Base-by-base conservation (phyloP, 2,113 vertebrate species). In the Gymnocephalus cernua region DNA sequence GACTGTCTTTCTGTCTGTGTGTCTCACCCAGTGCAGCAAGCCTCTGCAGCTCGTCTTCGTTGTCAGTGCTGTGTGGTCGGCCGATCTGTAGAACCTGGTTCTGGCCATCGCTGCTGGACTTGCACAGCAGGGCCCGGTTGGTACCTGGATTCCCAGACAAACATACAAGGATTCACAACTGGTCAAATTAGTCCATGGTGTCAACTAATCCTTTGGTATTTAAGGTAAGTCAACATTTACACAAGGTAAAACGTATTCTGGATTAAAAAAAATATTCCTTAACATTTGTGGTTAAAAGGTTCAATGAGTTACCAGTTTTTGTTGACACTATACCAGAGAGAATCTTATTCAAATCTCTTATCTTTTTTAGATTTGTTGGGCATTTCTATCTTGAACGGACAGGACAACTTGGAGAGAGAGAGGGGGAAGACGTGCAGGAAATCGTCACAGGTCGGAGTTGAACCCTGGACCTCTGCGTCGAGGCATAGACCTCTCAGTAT, bases 31-130 rank as follows among this genome's bases (percentile, higher is more conserved):
- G 95, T n/a, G 96, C 96, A 0, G 96, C 94, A 47, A 99, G 95
- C 65, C 98, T 96, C 87, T 97, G 96, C 65, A 99, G 96, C 87
- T 99, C 98, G 0, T 99, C 98, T 71, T 99, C 98, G 0, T 99
- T 99, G 82, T 99, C 97, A 0, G 97, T 96, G 0, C 96, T 97
- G 83, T 99, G 98, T 38, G 97, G 97, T 50, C 96, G 94, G 0
- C 97, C 97, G 56, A 99, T 96, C 92, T 99, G 97, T 9, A 96
- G 98, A 67, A 99, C 98, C 93, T 99, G 98, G 84, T 96, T 96
- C 88, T 99, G 95, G 15, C 98, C 97, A 0, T 99, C 98, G 57
- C 95, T 97, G 0, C 97, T 98, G 21, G 96, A 97, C 85, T 98
- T 98, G 82, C 98, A 99, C 1, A 99, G 90, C 69, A 99, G 95